Evolutionary conservation across 2,113 vertebrate species (phyloP), one percentile per base, ranked within the genome.

Genomic region (Phoxinus phoxinus): DNA sequence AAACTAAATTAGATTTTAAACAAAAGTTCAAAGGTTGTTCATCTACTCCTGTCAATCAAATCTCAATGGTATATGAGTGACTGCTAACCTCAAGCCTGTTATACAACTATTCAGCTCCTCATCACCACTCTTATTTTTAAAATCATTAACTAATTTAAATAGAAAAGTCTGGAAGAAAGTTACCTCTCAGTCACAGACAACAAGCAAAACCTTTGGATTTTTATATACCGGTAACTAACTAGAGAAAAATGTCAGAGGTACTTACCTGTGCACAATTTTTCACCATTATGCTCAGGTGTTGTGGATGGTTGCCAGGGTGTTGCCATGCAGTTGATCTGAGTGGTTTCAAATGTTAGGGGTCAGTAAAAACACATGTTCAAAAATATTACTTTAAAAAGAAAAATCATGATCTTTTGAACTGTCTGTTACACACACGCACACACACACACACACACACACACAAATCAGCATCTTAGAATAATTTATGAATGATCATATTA

Each of bases 1-100:
- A 79, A 79, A 79, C 23, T 73, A 13, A 25, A 73, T 46, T 46
- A 41, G n/a, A 37, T 73, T 73, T 25, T 73, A 25, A 44, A 44
- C 0, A 5, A n/a, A 71, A 41, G 32, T 44, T 72, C 35, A 44
- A 9, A 44, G 69, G 4, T n/a, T 1, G 10, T 44, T n/a, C 19
- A 71, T 11, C 15, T 21, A 37, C 21, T 71, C 21, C 35, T 41
- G 35, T 41, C 37, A 72, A n/a, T 72, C 69, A 69, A 69, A 69
- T 69, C 30, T 21, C 30, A 21, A 11, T 6, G 30, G 30, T 35
- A 67, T 32, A 7, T 17, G 27, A 65, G 61, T 65, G 6, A 30
- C 61, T 53, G 48, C 48, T 65, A 65, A 65, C 27, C 27, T 65
- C 27, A 27, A 65, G 59, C 11, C 13, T 15, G 4, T 51, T 51